Evolutionary conservation across 2,113 vertebrate species (phyloP).

Genomic region (Tachysurus vachellii): DNA sequence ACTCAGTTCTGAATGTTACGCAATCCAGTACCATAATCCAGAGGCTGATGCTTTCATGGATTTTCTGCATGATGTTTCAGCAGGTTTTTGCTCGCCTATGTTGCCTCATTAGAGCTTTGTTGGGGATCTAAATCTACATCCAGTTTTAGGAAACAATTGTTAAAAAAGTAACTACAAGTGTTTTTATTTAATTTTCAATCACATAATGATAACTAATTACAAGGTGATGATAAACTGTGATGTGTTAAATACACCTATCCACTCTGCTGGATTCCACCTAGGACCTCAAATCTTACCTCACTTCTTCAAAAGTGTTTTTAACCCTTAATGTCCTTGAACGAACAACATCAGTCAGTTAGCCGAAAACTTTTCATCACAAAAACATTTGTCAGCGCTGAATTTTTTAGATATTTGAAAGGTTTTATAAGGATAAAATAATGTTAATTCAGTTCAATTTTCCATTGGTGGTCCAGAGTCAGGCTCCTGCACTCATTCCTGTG

Average conservation of each 20-base stretch:
- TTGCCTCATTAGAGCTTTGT: background rate
- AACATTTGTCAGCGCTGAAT: too few relatives aligned
- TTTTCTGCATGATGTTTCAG: background rate
- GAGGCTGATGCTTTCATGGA: background rate
- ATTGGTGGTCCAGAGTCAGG: too few relatives aligned
- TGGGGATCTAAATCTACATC: background rate
- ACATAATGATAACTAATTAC: background rate
- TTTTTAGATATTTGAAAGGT: too few relatives aligned
- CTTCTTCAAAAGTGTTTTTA: background rate
- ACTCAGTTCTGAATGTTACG: background rate
- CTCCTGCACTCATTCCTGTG: too few relatives aligned
- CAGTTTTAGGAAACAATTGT: background rate
- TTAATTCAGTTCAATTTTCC: too few relatives aligned
- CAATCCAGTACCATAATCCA: background rate
- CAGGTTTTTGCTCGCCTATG: background rate
- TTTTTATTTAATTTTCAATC: background rate
- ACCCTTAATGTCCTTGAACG: background rate
- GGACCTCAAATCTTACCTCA: background rate
- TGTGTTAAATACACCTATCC: background rate
- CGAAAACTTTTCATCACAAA: too few relatives aligned
- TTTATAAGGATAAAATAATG: too few relatives aligned
- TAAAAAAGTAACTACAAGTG: background rate
- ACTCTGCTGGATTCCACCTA: background rate
- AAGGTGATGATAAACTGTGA: too few relatives aligned
- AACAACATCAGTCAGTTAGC: too few relatives aligned